Base-by-base conservation (phyloP, 2,888 invertebrate species). In the Drosophila parthenogenetica region DNA sequence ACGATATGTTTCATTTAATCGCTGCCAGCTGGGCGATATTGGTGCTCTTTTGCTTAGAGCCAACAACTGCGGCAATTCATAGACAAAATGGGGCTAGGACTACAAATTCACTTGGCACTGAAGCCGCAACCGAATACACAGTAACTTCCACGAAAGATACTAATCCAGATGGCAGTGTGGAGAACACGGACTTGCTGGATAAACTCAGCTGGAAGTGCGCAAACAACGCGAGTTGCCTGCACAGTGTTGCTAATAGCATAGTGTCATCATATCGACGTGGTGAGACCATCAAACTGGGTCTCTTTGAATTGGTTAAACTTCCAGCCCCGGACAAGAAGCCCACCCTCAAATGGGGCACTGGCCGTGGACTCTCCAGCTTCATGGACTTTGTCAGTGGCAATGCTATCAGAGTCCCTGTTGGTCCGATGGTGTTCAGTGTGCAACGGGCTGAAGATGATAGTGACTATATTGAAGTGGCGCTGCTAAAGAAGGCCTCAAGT, bases 191-290 rank as follows among this genome's bases (percentile, higher is more conserved):
- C 49, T 73, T 92, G 22, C 51, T 89, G 64, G 89, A 91, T 55
- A 90, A 91, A 68, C 79, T 92, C n/a, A 91, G 89, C 48, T 92
- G 92, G 92, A 86, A 87, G 80, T 94, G 94, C 91, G 93, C 93
- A 90, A 94, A 94, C 83, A 94, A 94, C 90, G 94, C 94, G 35
- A 94, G 94, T 69, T 94, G 94, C 80, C 92, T 94, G 39, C 93
- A 94, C 61, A 81, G 91, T 37, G 90, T 94, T 85, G 93, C 93
- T 17, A 93, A 90, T 68, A 93, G 93, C 73, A 92, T 94, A 53
- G 89, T 93, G 63, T 92, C 91, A 77, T 93, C 93, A 77, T 93
- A 94, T 67, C 91, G 93, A 57, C 93, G 93, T 57, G 93, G 93
- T 79, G 93, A 93, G 80, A 92, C 93, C 55, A 93, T 94, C 66